Conservation (phyloP, 2,113 vertebrate species). For the Xiphophorus hellerii region DNA sequence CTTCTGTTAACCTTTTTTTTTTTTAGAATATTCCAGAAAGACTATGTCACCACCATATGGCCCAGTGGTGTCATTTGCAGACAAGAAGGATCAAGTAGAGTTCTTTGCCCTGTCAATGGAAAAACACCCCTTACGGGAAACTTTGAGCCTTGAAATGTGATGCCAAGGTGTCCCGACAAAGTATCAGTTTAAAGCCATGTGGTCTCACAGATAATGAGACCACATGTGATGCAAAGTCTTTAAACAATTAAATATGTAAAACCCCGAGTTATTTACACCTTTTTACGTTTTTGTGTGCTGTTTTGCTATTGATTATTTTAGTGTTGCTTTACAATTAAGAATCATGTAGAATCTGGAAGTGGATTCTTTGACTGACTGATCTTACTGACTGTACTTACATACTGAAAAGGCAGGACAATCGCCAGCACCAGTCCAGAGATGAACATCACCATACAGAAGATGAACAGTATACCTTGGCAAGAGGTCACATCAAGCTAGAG, state of each 20-base stretch:
- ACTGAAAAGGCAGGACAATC: conserved; percentile 86
- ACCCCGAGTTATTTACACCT: background rate
- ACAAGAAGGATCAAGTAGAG: background rate
- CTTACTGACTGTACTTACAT: conserved; percentile 79
- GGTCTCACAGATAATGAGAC: background rate
- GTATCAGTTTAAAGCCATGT: background rate
- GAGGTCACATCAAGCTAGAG: conserved; percentile 90
- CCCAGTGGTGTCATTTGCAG: background rate
- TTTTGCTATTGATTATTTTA: background rate
- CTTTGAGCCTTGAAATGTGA: conserved; percentile 4
- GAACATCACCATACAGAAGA: conserved; percentile 87
- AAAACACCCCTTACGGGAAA: background rate
- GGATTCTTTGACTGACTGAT: background rate
- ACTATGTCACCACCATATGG: background rate
- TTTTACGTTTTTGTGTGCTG: background rate
- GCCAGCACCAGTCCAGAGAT: conserved; percentile 86
- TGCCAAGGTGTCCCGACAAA: background rate
- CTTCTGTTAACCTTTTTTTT: background rate
- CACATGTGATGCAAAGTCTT: background rate
- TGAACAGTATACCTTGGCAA: conserved; percentile 86
- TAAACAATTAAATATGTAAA: background rate
- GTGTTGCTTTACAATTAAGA: background rate
- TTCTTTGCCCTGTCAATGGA: background rate
- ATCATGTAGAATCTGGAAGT: background rate
- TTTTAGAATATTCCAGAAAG: background rate